phyloP scores from a whole-genome alignment of 2,888 invertebrate species.

The Drosophila peninsularis region DNA sequence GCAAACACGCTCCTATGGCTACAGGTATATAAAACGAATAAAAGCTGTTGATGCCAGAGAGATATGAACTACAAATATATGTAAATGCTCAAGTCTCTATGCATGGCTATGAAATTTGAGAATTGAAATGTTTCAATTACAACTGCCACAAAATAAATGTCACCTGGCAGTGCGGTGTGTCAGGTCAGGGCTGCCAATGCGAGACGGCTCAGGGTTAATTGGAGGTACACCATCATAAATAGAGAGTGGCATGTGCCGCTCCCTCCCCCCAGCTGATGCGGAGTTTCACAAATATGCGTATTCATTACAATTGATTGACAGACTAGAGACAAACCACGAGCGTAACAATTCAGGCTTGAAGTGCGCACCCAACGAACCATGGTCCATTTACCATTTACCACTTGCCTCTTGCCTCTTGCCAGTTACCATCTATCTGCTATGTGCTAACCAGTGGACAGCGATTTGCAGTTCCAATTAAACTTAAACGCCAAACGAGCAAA shows the following conservation, averaged over 20 bases:
- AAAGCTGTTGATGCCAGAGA: not conserved
- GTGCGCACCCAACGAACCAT: constrained; percentile 75
- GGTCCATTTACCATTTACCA: constrained; percentile 69
- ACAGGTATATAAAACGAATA: constrained; percentile 2
- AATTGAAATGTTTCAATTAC: constrained; percentile 15
- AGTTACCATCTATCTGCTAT: constrained; percentile 30
- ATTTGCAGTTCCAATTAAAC: constrained; percentile 66
- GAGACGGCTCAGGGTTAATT: constrained; percentile 74
- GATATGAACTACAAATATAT: not conserved
- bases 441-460: constrained; percentile 39
- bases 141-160: constrained; percentile 24
- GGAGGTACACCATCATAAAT: constrained; percentile 40
- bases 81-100: not conserved
- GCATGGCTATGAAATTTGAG: constrained; percentile 7
- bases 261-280: constrained; percentile 5
- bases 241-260: constrained; percentile 2
- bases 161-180: constrained; percentile 28
- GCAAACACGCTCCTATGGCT: not conserved
- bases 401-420: constrained; percentile 43
- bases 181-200: constrained; percentile 69
- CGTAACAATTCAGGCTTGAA: constrained; percentile 72
- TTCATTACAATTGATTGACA: constrained; percentile 79
- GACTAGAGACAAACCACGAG: constrained; percentile 56
- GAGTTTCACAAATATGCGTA: constrained; percentile 67
- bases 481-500: constrained; percentile 44